phyloP scores from a whole-genome alignment of 2,797 vertebrate species.

The Gallinago stenura region DNA sequence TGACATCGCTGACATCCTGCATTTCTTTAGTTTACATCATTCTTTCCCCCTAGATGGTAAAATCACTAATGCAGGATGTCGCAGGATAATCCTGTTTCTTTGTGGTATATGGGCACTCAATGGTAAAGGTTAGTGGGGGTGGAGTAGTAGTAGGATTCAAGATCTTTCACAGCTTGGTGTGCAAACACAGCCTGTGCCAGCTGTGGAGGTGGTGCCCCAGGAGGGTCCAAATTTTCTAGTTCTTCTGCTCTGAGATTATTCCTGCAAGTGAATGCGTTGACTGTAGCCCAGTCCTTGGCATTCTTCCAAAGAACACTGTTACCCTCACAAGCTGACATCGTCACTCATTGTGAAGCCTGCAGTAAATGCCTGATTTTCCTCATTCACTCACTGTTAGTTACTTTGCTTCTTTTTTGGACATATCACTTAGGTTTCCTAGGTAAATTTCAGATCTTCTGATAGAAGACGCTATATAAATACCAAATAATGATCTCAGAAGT shows the following conservation, averaged over 20 bases:
- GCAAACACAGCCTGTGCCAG: background rate
- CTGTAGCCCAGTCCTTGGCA: background rate
- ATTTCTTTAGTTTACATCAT: background rate
- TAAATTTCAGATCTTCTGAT: background rate
- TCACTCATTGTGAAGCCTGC: background rate
- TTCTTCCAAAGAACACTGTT: background rate
- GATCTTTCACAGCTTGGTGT: background rate
- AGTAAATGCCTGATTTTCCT: background rate
- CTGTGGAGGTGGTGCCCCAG: background rate
- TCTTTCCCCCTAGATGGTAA: background rate
- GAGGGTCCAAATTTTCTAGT: background rate
- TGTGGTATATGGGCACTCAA: fast-evolving
- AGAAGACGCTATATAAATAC: background rate
- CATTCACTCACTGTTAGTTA: background rate
- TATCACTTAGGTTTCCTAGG: background rate
- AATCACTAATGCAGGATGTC: background rate
- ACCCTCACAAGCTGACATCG: background rate
- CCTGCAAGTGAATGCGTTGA: background rate
- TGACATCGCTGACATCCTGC: background rate
- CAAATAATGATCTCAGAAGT: background rate
- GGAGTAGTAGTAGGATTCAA: background rate
- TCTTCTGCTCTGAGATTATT: background rate
- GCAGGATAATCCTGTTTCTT: background rate
- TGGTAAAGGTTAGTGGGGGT: background rate
- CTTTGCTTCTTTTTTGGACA: background rate